Base-by-base conservation (phyloP, 2,888 invertebrate genomes). In the Campoplex nolae region DNA sequence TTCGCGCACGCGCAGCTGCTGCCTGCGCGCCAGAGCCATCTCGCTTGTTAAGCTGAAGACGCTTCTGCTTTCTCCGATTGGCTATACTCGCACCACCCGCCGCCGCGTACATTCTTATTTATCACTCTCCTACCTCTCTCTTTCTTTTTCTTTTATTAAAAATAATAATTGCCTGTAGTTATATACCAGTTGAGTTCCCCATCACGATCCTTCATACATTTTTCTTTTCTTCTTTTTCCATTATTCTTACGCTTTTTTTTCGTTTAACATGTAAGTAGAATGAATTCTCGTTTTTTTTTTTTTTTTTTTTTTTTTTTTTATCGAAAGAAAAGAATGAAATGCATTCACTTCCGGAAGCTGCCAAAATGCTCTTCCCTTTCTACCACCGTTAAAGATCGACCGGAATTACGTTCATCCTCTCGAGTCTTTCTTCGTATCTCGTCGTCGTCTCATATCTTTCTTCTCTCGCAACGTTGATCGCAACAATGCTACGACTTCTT, bases 51-150 rank as follows among this genome's bases (percentile, higher is more conserved):
- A 91, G 94, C 93, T 93, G 95, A 95, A 94, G 95, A 91, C 93
- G 95, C 94, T 95, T 96, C 92, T 95, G 95, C 89, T 95, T 94
- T 89, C 95, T 94, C 93, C 97, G 96, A 95, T 97, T 97, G 94
- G 98, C 97, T 95, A 98, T 96, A 93, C 97, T 97, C 93, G 97
- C 97, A 95, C 97, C 98, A 94, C 98, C 98, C 94, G 98, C 98
- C 94, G 98, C 98, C 94, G 98, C 98, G 96, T 98, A 98, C 98
- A 98, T 98, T 89, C 89, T 91, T 90, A 77, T 65, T 77, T 83
- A 28, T 79, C 79, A 67, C 42, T 70, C 35, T 62, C 6, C 38
- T 38, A 38, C 6, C 6, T 56, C 32, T 2, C 32, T 51, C 13
- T 38, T n/a, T 56, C 16, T 38, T 58, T 56, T 68, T 23, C n/a